Evolutionary conservation across 2,113 vertebrate species (phyloP), one percentile per base, ranked within the genome.

Genomic region (Bufo gargarizans): DNA sequence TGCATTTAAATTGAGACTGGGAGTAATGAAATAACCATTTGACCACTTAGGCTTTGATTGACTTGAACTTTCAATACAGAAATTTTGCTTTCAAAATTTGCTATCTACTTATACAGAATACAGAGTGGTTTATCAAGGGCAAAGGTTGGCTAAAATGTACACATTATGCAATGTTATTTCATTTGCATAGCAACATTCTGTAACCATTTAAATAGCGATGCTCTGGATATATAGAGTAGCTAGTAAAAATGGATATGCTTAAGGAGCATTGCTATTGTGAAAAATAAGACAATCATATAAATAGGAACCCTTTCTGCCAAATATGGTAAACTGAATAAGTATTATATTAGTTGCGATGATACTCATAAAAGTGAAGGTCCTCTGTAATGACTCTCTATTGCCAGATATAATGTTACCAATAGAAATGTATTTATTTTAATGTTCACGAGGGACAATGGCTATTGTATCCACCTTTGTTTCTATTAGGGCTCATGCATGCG

Each of bases 1-100:
- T 87, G 49, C 72, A 61, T 77, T 86, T 77, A 86, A 74, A 80
- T 80, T 71, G 49, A 71, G 50, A n/a, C 61, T 69, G 72, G 71
- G 58, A 77, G 84, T 77, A 86, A 77, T 77, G 84, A 85, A 85
- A 76, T 72, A 53, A 85, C 83, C 69, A 85, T 74, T 85, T 85
- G 83, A 85, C 83, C 83, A 85, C 83, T 85, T 85, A 85, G 69
- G 58, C 12, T 86, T 86, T 77, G 84, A 86, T 86, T 86, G 84
- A 86, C 71, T 86, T 86, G 84, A 86, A 86, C 84, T 86, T 86
- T 77, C 56, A 86, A 86, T 86, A 53, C 45, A 49, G 56, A 86
- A 77, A 76, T 86, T 59, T 77, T 77, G 43, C 72, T 86, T 76
- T 77, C 43, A 63, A 69, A 86, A 77, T 61, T 63, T 77, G 43